Evolutionary conservation across 2,113 vertebrate genomes (phyloP).

Genomic region (Rhadina sibilatrix): DNA sequence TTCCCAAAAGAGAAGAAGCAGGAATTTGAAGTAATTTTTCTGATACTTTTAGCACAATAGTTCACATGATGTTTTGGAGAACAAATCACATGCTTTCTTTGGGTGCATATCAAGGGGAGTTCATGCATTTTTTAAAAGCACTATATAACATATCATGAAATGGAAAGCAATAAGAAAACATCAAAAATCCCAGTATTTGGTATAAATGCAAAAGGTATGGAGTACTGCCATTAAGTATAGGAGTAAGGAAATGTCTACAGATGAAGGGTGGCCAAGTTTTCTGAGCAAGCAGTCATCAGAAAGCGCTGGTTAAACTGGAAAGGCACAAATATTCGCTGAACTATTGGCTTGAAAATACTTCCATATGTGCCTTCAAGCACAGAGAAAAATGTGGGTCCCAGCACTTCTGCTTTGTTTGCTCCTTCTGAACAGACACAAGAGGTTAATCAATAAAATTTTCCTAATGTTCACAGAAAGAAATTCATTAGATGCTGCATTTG

Average conservation of each 20-base stretch:
- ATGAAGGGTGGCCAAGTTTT: neutral
- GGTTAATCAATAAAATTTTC: neutral
- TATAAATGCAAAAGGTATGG: neutral
- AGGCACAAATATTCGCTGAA: neutral
- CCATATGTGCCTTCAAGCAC: neutral
- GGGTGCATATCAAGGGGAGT: fast-evolving
- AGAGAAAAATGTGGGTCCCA: fast-evolving
- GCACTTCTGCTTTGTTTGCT: neutral
- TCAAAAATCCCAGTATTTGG: neutral
- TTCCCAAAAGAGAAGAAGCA: neutral
- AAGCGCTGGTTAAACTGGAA: neutral
- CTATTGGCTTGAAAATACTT: conserved; percentile 16
- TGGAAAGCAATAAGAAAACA: neutral
- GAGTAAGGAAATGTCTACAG: neutral
- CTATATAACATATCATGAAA: neutral
- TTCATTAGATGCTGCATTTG: neutral
- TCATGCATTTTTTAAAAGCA: neutral
- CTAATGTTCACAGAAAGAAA: neutral
- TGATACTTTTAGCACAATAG: neutral
- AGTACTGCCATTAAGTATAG: neutral
- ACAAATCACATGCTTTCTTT: neutral
- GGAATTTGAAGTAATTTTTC: neutral
- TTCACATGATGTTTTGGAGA: neutral
- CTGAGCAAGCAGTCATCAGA: neutral
- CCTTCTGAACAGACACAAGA: neutral